A percentile compares a stretch with the other conserved stretches of the same genome.
Conservation (phyloP, 1,140 invertebrate species). For the Eriosoma lanigerum region DNA sequence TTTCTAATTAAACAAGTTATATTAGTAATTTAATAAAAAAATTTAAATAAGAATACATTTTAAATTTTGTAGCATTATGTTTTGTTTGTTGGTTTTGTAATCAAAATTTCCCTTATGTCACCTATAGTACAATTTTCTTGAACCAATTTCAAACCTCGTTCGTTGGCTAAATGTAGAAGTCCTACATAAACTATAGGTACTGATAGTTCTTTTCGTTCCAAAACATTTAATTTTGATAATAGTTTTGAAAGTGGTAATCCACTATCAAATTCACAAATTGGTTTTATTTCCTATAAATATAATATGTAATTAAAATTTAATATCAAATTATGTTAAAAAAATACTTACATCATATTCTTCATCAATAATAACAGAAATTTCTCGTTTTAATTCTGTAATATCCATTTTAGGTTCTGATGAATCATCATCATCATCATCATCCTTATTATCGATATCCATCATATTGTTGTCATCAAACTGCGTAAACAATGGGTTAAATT, state of each 20-base stretch:
- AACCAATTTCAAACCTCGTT: neutral
- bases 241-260: neutral
- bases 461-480: no score
- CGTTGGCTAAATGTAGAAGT: conserved; percentile 23
- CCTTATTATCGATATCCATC: neutral
- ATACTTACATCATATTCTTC: conserved; percentile 32
- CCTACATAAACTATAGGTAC: neutral
- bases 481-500: no score
- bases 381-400: neutral
- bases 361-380: conserved; percentile 24
- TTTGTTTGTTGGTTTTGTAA: neutral
- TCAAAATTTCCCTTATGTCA: neutral
- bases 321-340: neutral
- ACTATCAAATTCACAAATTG: neutral
- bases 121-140: neutral
- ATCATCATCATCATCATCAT: neutral
- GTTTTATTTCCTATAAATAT: neutral
- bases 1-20: no score
- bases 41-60: no score
- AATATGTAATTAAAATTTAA: neutral
- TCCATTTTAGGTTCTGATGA: neutral
- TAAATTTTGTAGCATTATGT: neutral
- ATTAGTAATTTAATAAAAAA: no score
- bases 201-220: neutral
- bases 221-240: neutral